Percentiles rank a stretch among this genome's conserved stretches.
Conservation (phyloP, 2,888 invertebrate genomes). For the Molanna angustata region DNA sequence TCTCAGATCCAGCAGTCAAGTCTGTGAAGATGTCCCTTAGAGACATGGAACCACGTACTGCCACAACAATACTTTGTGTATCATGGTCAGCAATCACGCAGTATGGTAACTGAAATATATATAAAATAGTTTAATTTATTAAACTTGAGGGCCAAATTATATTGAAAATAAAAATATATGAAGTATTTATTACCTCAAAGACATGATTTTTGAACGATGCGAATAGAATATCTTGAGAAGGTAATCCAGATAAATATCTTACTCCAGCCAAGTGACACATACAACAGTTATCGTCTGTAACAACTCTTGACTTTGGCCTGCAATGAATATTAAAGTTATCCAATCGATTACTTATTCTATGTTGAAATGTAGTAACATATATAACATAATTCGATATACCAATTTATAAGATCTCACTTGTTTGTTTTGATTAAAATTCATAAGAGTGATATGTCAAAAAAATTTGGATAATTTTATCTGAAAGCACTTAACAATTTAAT, state of each 20-base stretch:
- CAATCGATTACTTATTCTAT: too few relatives aligned
- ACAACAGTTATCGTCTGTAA: slow-evolving; percentile 89
- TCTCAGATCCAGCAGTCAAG: slow-evolving; percentile 71
- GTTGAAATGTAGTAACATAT: too few relatives aligned
- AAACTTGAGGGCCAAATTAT: too few relatives aligned
- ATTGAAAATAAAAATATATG: not conserved
- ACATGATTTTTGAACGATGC: slow-evolving; percentile 84
- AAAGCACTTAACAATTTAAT: too few relatives aligned
- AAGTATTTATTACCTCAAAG: slow-evolving; percentile 61
- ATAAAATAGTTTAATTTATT: not conserved
- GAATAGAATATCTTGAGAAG: slow-evolving; percentile 78
- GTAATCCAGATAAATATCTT: slow-evolving; percentile 70
- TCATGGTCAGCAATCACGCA: slow-evolving; percentile 82
- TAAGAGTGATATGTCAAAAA: too few relatives aligned
- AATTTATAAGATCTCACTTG: too few relatives aligned
- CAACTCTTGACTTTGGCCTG: slow-evolving; percentile 58
- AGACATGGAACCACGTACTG: slow-evolving; percentile 83
- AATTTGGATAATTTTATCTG: too few relatives aligned
- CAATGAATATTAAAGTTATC: slow-evolving; percentile 1
- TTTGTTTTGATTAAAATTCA: too few relatives aligned
- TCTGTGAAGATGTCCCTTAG: slow-evolving; percentile 83
- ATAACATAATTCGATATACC: too few relatives aligned
- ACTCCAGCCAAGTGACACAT: slow-evolving; percentile 84
- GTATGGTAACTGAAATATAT: slow-evolving; percentile 70
- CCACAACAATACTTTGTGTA: slow-evolving; percentile 74